Base-by-base conservation (phyloP, 2,797 vertebrate genomes). In the Scomberomorus guttatus region DNA sequence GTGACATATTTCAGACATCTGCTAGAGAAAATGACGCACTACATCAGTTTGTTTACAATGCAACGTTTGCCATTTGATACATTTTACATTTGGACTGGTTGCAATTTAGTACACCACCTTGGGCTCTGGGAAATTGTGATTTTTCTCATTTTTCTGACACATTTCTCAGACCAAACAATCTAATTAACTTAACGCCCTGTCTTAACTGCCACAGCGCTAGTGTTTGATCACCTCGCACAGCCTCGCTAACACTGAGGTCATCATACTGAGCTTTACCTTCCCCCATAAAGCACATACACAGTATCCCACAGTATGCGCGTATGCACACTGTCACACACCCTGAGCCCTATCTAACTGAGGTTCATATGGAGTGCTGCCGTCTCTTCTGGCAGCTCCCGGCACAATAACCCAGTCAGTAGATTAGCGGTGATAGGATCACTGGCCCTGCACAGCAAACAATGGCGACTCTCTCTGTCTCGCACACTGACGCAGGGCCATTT, bases 401-500 rank as follows among this genome's bases (percentile, higher is more conserved):
- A 86, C 82, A 89, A 80, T 75, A 83, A 83, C 77, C 57, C 73
- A 74, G 77, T 62, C 79, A 84, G 85, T 55, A 84, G 83, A 86
- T 92, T 75, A 87, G 84, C 79, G 3, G 48, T 0, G 80, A 86
- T 84, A 84, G 81, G 81, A 81, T 90, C 90, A 20, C 50, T 7
- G 42, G 68, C 18, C 27, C 67, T 8, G 58, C 67, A 63, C 54
- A 3, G 44, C 82, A 88, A 90, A 92, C 90, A 91, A 87, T 50
- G 54, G 66, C 79, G 64, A 10, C 79, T 83, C 77, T 75, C 69
- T 81, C 39, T 18, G 15, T 32, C 37, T 42, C 15, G 0, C 34
- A n/a, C 57, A 15, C 59, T 60, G 76, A 82, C 29, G 25, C 77
- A 34, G 59, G 52, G 52, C 70, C 66, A 46, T 54, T 72, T 64